These are phyloP conservation scores for Misgurnus anguillicaudatus DNA, from an alignment of 2,113 vertebrate species.

Conservation along the genomic window DNA sequence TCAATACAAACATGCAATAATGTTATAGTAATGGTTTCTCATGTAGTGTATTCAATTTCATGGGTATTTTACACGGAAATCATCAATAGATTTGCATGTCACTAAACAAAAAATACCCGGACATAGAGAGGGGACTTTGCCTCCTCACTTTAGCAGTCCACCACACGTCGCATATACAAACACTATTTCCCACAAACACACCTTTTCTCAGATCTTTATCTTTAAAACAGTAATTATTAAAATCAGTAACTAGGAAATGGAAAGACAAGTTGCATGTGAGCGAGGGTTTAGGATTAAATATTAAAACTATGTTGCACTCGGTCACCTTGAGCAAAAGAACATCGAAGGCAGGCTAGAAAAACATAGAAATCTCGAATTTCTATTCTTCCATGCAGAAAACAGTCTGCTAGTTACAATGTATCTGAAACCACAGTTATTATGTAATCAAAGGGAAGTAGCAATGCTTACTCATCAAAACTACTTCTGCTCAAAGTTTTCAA, in stretches of 20 bases:
- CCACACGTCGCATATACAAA: background rate
- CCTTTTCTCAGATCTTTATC: background rate
- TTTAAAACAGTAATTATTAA: constrained; percentile 7
- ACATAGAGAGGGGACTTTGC: too few species aligned
- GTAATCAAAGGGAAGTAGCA: constrained; percentile 29
- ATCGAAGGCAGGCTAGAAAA: constrained; percentile 2
- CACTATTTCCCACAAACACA: background rate
- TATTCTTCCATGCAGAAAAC: constrained; percentile 10
- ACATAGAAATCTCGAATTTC: constrained; percentile 16
- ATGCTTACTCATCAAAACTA: constrained; percentile 32
- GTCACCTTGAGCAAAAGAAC: constrained; percentile 61
- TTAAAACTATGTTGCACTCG: constrained; percentile 59
- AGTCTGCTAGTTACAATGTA: constrained; percentile 4
- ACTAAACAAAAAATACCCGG: too few species aligned
- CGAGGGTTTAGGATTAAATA: constrained; percentile 65
- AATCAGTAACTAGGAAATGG: background rate
- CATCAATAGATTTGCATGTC: too few species aligned
- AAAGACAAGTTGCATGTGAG: constrained; percentile 38
- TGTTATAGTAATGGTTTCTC: too few species aligned
- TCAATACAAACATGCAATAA: too few species aligned
- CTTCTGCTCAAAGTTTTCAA: constrained; percentile 1
- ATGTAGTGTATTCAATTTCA: too few species aligned
- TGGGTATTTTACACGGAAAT: too few species aligned
- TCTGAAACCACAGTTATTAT: constrained; percentile 21
- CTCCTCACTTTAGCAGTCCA: too few species aligned